Evolutionary conservation across 1,140 invertebrate species (phyloP), one percentile per base, ranked within the genome.

Genomic region (Paraescarpia echinospica): DNA sequence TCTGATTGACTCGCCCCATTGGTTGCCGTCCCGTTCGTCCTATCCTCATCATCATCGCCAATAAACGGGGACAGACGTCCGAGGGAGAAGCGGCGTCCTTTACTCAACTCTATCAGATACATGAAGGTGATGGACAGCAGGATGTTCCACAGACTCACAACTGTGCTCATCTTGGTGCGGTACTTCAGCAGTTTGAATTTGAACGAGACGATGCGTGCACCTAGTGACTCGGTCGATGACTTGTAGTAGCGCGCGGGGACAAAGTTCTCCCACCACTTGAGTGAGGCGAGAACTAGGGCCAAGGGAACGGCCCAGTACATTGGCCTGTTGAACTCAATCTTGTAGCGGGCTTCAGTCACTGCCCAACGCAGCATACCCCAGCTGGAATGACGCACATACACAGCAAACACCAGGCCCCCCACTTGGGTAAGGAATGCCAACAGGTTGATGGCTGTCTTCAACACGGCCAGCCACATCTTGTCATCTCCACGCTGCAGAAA

Each of bases 211-310:
- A 77, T 77, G 14, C 59, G 59, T 77, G 59, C 59, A 18, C 59
- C 59, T 2, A 77, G 27, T 77, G 59, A 77, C 22, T 77, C 59
- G 22, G 59, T 77, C 4, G 59, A 77, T 2, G 59, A 77, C 0
- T 27, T 77, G 59, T 77, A 77, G 59, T 31, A 77, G 59, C 59
- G 59, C 0, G 59, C 59, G 8, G 59, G 59, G 18, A 77, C 94
- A 93, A 95, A 96, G 92, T 96, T 96, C 92, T 96, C 95, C 95
- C 95, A 95, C 95, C 95, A 96, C 8, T 94, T 94, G 33, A 95
- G 92, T 1, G 95, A 95, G 48, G 95, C 94, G 9, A 96, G 93
- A n/a, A 96, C 59, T 5, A 96, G 92, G 12, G 95, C 95, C 0
- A 94, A 92, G 0, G 95, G 94, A 35, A 95, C 88, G 34, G 92